Evolutionary conservation across 2,113 vertebrate species (phyloP), one percentile per base, ranked within the genome.

Genomic region (Rafetus swinhoei): DNA sequence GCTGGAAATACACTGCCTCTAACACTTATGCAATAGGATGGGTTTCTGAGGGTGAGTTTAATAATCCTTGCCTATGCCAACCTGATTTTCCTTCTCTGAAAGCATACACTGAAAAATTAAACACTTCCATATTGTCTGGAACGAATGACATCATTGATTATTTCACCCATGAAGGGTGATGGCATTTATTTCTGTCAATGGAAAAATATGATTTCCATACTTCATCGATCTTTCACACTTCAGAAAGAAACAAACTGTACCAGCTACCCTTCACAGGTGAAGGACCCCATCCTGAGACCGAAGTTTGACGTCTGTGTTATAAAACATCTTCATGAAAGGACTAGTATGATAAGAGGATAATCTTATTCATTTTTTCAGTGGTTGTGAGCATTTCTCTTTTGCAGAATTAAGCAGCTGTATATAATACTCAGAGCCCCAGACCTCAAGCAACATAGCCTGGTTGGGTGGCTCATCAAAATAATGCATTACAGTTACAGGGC

Each of bases 141-240:
- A 69, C 9, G 90, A 81, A 91, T 85, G 4, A 4, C 22, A 54
- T 65, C 15, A 13, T 2, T 54, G 52, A 54, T 32, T 92, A 29
- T 60, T 93, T 92, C 80, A 57, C 83, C 77, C 77, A 62, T 89
- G 77, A 93, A 94, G 21, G 54, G 52, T 88, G 82, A 90, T 85
- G 29, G 60, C 53, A 85, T 22, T 53, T 18, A 1, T 88, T 96
- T 85, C n/a, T n/a, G n/a, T 87, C 79, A 52, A 81, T 21, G 7
- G 39, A 92, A 94, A 94, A 93, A 80, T 86, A 90, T 90, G 89
- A 59, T 92, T 89, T 89, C 90, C 35, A 80, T 84, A 90, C 11
- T 8, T 87, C 53, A 87, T 89, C 32, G 87, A 79, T 94, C 77
- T 87, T 93, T 92, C 74, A 82, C 6, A 72, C 52, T 90, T 95